These are phyloP conservation scores for Chaenogobius annularis DNA, from an alignment of 2,113 vertebrate genomes.

Conservation along the genomic window DNA sequence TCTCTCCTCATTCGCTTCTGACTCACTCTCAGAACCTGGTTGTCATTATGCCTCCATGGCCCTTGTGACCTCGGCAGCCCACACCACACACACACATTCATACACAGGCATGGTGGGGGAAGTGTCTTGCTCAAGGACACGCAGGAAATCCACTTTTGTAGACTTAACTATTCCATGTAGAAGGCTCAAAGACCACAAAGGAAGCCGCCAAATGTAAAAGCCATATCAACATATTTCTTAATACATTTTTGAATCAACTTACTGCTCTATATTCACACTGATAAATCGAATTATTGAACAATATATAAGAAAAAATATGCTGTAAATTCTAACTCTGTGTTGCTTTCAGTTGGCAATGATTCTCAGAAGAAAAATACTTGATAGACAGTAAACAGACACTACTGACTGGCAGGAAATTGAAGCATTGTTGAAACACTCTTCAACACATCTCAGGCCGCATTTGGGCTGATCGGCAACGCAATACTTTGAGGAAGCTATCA, in stretches of 20 bases:
- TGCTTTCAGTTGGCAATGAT: background rate
- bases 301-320: background rate
- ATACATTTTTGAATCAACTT: background rate
- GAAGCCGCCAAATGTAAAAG: background rate
- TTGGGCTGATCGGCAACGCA: constrained; percentile 73
- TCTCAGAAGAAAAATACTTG: background rate
- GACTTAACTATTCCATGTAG: too few species aligned
- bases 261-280: background rate
- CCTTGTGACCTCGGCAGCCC: background rate
- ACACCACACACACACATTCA: background rate
- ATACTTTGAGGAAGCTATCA: constrained; percentile 81
- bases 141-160: background rate
- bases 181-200: background rate
- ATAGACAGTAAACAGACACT: background rate
- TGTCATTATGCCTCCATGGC: background rate
- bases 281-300: background rate
- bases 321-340: background rate
- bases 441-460: constrained; percentile 70
- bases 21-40: background rate
- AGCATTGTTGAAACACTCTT: constrained; percentile 17
- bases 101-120: background rate
- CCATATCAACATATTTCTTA: background rate
- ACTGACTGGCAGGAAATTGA: background rate
- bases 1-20: background rate
- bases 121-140: background rate